Base-by-base conservation (phyloP, 2,888 invertebrate genomes). In the Byasa hedistus region DNA sequence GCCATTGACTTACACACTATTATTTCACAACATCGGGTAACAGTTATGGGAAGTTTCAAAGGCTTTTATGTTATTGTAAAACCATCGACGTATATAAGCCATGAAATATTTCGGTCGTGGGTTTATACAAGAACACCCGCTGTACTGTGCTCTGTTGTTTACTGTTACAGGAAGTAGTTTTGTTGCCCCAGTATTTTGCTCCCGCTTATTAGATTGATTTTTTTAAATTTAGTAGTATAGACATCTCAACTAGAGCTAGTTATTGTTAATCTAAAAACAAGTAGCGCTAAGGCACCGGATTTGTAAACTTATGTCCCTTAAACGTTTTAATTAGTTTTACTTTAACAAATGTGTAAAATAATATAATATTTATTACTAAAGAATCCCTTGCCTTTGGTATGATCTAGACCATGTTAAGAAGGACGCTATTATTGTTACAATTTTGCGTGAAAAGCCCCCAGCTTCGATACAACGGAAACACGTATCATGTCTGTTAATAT, bases 251-350 rank as follows among this genome's bases (percentile, higher is more conserved):
- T 65, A 62, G 58, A 12, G 59, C 63, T 66, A 63, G 56, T 55
- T 63, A 63, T 66, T 62, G 62, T 57, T 66, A 55, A 58, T 63
- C 56, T 62, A 63, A 55, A 63, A 66, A 63, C 55, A 27, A 63
- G 39, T 59, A 66, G 66, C 66, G 63, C 66, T 66, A 66, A 66
- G 66, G 66, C 66, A 66, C 66, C 66, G 59, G 66, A 63, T 66
- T 66, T 63, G 48, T 63, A 62, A 63, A 63, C 24, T 62, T 61
- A 66, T 66, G 57, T 66, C 44, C 32, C 58, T 51, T 52, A 58
- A 48, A 61, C 32, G 23, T 57, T 56, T 55, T 48, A 57, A 61
- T 51, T 61, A 57, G 48, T 58, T 24, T 62, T 52, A 44, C 36
- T 61, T 66, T 58, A 66, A 44, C 58, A 62, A 44, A 62, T 58